These are phyloP conservation scores for Petroica traversi DNA, from an alignment of 2,113 vertebrate species.

Conservation along the genomic window DNA sequence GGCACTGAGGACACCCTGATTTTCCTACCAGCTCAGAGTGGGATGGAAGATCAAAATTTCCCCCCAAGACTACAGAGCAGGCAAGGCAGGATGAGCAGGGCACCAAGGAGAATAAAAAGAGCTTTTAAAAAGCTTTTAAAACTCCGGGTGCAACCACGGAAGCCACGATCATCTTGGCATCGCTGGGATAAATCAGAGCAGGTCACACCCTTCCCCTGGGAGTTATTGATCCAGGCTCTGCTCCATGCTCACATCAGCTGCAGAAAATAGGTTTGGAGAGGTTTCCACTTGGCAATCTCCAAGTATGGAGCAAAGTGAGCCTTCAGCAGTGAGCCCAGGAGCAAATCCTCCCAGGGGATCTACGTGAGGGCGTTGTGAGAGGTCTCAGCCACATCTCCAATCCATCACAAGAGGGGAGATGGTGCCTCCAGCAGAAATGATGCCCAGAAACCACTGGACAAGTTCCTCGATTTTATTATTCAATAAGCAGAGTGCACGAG, in stretches of 20 bases:
- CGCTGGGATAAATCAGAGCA: not conserved
- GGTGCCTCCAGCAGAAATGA: not conserved
- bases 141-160: not conserved
- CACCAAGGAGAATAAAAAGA: not conserved
- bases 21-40: not conserved
- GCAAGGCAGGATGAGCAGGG: not conserved
- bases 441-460: not conserved
- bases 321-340: not conserved
- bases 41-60: not conserved
- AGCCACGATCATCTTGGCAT: accelerated
- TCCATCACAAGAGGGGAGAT: not conserved
- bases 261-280: not conserved
- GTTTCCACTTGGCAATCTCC: not conserved
- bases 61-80: not conserved
- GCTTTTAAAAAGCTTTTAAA: not conserved
- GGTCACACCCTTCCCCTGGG: not conserved
- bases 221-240: not conserved
- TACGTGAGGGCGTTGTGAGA: not conserved
- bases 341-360: not conserved
- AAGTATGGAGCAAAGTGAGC: accelerated
- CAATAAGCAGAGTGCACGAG: not conserved
- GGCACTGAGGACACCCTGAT: not conserved
- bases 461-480: not conserved
- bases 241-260: not conserved
- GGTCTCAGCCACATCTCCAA: not conserved